Evolutionary conservation across 2,113 vertebrate species (phyloP).

Genomic region (Xiphorhynchus elegans): DNA sequence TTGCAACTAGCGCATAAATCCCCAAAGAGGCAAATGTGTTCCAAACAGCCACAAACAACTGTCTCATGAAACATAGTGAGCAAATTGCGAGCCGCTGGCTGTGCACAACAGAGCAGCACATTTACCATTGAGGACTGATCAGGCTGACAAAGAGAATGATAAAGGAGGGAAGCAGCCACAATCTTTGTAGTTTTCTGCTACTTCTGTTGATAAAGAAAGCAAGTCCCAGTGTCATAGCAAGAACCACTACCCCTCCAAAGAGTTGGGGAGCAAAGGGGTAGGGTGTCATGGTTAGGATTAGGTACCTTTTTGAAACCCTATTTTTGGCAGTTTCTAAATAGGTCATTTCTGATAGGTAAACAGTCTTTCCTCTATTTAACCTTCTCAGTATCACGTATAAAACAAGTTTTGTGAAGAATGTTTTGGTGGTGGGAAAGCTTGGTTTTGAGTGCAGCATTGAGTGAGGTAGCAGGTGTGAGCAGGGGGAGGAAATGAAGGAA

Average conservation of each 20-base stretch:
- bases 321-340: background rate
- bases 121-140: conserved; percentile 75
- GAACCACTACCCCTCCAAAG: background rate
- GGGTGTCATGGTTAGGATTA: background rate
- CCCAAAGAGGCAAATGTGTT: conserved; percentile 82
- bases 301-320: background rate
- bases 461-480: background rate
- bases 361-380: background rate
- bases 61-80: conserved; percentile 82
- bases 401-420: background rate
- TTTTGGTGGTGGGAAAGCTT: background rate
- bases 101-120: conserved; percentile 76
- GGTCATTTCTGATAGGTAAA: background rate
- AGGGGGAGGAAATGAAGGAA: background rate
- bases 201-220: conserved; percentile 1
- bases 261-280: background rate
- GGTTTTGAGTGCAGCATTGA: background rate
- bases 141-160: conserved; percentile 78
- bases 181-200: conserved; percentile 61
- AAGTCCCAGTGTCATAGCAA: background rate
- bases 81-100: conserved; percentile 79
- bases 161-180: conserved; percentile 70
- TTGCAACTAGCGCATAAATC: conserved; percentile 78
- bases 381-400: background rate
- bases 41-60: conserved; percentile 83